A percentile compares a stretch with the other conserved stretches of the same genome.
Evolutionary conservation across 2,797 vertebrate genomes (phyloP).

Genomic region (Ceryle rudis): DNA sequence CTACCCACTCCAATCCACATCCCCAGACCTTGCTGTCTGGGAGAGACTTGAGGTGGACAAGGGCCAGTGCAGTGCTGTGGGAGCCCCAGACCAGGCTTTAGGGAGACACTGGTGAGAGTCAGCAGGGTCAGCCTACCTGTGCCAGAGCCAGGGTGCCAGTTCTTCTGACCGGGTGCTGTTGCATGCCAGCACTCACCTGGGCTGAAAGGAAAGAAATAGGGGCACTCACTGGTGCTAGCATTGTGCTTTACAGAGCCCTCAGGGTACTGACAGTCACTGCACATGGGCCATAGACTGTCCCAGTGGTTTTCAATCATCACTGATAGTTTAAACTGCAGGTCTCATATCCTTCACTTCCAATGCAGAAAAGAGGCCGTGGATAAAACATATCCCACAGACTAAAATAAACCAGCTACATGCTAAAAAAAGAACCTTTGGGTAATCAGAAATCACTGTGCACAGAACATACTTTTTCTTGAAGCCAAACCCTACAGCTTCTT

Average conservation of each 20-base stretch:
- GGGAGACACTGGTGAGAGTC: not conserved
- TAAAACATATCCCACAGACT: conserved; percentile 6
- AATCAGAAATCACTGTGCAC: conserved; percentile 39
- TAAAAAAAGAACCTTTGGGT: conserved; percentile 38
- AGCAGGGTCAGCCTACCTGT: not conserved
- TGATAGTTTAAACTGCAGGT: not conserved
- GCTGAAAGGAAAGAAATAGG: not conserved
- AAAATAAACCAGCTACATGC: conserved; percentile 22
- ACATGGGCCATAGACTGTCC: not conserved
- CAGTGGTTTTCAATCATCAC: not conserved
- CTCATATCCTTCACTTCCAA: not conserved
- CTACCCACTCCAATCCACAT: not conserved
- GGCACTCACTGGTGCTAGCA: not conserved
- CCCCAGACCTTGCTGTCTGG: not conserved
- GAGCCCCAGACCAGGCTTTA: not conserved
- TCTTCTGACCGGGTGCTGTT: not conserved
- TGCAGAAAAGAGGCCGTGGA: not conserved
- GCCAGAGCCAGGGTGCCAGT: not conserved
- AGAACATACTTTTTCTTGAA: not conserved
- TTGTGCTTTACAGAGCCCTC: not conserved
- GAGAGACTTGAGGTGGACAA: not conserved
- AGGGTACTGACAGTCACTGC: not conserved
- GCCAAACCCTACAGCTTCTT: conserved; percentile 8
- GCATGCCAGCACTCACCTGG: not conserved
- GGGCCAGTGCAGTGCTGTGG: not conserved